These are phyloP conservation scores for Lacanobia wlatinum DNA, from an alignment of 2,888 invertebrate species.

Conservation along the genomic window DNA sequence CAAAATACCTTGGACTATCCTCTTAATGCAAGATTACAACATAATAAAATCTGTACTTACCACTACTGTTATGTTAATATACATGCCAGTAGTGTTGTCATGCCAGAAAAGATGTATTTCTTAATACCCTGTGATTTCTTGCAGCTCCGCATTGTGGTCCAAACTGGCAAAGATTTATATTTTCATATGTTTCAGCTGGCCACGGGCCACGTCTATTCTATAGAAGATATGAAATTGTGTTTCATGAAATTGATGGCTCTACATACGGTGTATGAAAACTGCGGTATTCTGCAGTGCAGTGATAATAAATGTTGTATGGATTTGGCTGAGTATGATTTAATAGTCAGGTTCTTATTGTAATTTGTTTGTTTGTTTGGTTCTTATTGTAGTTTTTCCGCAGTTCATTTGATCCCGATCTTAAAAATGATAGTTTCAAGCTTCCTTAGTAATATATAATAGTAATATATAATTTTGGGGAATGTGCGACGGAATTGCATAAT, in stretches of 20 bases:
- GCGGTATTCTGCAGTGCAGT: neutral
- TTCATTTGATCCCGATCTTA: too few species aligned
- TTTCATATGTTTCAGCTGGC: slow-evolving; percentile 35
- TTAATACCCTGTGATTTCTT: slow-evolving; percentile 18
- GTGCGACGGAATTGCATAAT: too few species aligned
- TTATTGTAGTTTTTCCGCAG: too few species aligned
- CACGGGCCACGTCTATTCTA: neutral
- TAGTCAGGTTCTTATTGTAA: neutral
- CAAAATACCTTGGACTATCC: too few species aligned
- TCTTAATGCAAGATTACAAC: too few species aligned
- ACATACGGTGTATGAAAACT: slow-evolving; percentile 2
- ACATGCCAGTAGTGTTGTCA: too few species aligned
- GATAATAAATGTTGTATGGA: neutral
- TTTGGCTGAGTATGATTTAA: neutral
- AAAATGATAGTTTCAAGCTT: too few species aligned
- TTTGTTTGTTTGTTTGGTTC: too few species aligned
- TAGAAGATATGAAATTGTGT: slow-evolving; percentile 8
- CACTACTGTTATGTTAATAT: too few species aligned
- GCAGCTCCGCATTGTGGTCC: slow-evolving; percentile 8
- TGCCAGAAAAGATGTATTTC: neutral
- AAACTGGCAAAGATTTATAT: slow-evolving; percentile 31
- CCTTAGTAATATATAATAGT: too few species aligned
- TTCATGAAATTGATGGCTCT: neutral
- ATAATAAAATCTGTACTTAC: too few species aligned
- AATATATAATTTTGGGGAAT: too few species aligned